A percentile compares a stretch with the other conserved stretches of the same genome.
phyloP scores from a whole-genome alignment of 1,140 invertebrate species.

The Drosophila nannoptera region DNA sequence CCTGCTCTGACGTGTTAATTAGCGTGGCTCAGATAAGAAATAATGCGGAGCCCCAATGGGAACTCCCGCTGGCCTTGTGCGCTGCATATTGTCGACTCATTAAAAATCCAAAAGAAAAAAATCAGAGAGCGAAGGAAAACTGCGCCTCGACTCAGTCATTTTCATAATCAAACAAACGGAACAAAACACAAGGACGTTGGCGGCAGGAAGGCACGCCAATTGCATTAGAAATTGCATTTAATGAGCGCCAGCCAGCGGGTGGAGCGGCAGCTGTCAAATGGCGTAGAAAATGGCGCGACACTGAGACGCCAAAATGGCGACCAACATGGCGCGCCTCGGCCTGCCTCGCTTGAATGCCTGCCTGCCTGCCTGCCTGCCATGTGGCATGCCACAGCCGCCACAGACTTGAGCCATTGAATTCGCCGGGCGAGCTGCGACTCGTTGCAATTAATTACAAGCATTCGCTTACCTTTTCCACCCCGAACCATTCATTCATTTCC shows the following conservation, averaged over 20 bases:
- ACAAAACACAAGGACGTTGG: slow-evolving; percentile 33
- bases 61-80: slow-evolving; percentile 26
- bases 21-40: slow-evolving; percentile 36
- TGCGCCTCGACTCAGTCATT: slow-evolving; percentile 37
- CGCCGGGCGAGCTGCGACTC: background rate
- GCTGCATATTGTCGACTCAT: slow-evolving; percentile 50
- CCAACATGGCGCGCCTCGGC: background rate
- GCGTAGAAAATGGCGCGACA: slow-evolving; percentile 65
- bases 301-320: slow-evolving; percentile 51
- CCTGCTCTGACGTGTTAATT: slow-evolving; percentile 67
- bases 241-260: slow-evolving; percentile 38
- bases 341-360: background rate
- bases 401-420: slow-evolving; percentile 2
- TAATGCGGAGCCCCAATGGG: slow-evolving; percentile 10
- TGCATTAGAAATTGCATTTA: slow-evolving; percentile 72
- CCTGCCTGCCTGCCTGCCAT: background rate
- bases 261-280: slow-evolving; percentile 47
- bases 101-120: slow-evolving; percentile 41
- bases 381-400: background rate
- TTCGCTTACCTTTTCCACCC: slow-evolving; percentile 4
- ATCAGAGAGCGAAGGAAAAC: slow-evolving; percentile 10
- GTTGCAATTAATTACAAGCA: background rate
- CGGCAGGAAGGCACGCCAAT: slow-evolving; percentile 55
- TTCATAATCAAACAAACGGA: slow-evolving; percentile 68
- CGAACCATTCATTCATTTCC: slow-evolving; percentile 6